Evolutionary conservation across 2,797 vertebrate species (phyloP).

Genomic region (Dendrocincla tyrannina): DNA sequence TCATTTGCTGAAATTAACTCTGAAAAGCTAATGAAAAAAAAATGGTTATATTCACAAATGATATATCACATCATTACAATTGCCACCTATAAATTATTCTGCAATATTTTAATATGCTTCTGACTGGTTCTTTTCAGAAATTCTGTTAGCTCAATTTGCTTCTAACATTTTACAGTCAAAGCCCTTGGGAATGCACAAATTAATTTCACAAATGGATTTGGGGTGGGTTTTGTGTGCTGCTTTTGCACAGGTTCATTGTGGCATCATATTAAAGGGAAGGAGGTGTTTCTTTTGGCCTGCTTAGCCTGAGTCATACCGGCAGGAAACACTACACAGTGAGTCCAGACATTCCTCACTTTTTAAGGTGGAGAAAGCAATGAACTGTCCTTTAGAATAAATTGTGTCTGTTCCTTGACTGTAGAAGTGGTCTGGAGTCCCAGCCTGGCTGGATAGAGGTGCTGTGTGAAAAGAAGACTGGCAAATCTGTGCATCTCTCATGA

Average conservation of each 20-base stretch:
- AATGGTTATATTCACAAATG: constrained; percentile 27
- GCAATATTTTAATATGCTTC: not conserved
- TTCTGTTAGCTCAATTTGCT: not conserved
- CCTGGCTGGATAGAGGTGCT: not conserved
- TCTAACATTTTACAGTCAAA: not conserved
- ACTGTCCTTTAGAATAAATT: not conserved
- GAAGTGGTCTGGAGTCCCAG: not conserved
- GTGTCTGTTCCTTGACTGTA: not conserved
- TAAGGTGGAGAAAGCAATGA: not conserved
- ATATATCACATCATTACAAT: constrained; percentile 36
- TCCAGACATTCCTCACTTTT: not conserved
- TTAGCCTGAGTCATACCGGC: not conserved
- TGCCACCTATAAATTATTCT: constrained; percentile 13
- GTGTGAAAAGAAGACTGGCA: not conserved
- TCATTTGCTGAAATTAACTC: constrained; percentile 58
- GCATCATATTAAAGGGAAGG: not conserved
- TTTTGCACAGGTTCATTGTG: not conserved
- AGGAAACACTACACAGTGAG: not conserved
- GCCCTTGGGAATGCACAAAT: not conserved
- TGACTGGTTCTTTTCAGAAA: not conserved
- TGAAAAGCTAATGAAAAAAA: constrained; percentile 55
- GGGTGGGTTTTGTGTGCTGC: not conserved
- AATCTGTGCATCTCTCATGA: accelerated
- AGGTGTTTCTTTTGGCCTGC: not conserved
- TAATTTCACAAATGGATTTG: not conserved